Evolutionary conservation across 23 tunicate genomes (phyloP), one percentile per base, ranked within the genome.

Genomic region (Trididemnum miniatum): DNA sequence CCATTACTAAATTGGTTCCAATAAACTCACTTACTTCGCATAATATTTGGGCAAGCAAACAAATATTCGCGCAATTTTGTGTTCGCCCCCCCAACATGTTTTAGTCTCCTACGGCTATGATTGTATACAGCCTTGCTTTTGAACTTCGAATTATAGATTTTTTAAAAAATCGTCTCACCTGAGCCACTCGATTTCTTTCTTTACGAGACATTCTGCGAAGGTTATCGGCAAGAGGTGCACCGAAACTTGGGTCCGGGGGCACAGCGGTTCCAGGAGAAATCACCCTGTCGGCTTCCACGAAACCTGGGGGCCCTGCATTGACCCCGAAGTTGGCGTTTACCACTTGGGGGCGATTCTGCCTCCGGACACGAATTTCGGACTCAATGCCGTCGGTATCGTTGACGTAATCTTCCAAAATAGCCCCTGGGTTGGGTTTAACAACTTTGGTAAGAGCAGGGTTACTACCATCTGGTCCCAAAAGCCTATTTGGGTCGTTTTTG

Each of bases 301-400:
- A 24, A 7, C 75, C 38, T 3, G 75, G 75, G 12, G 75, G 26
- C 20, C 22, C 75, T 5, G 37, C 20, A 24, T 67, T 32, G 38
- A 2, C 38, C 20, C 75, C 75, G 38, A 67, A 67, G n/a, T 67
- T 67, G 12, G 75, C 75, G n/a, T 67, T 38, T 31, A 7, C 7
- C 37, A 67, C 75, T 30, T 30, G 75, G n/a, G 75, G 75, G 37
- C 75, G 75, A 4, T 32, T 32, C n/a, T 67, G 75, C 22, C 9
- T 32, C 15, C 31, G 5, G 38, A 67, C 5, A 5, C 38, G 37
- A 3, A 67, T 33, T 4, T 31, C 20, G 2, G 75, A 67, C 5
- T 12, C 18, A 5, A 67, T 67, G 20, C 67, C 67, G 9, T 44
- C 15, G 54, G 9, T 44, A 44, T 44, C 54, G 15, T 44, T 15